Evolutionary conservation across 2,113 vertebrate species (phyloP).

Genomic region (Synodontis membranacea): DNA sequence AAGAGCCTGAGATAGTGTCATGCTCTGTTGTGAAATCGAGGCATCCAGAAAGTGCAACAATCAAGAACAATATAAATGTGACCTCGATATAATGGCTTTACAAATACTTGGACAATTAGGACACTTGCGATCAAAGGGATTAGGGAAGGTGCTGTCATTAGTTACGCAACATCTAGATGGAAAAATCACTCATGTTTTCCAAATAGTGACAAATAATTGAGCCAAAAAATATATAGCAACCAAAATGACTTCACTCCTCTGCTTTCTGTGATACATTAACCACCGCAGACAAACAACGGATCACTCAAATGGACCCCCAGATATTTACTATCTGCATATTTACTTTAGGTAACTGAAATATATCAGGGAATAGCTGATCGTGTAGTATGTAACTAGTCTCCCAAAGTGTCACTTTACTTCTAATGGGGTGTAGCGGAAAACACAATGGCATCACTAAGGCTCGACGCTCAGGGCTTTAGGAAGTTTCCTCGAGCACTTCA

Average conservation of each 20-base stretch:
- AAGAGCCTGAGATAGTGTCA: neutral
- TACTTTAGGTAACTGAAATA: neutral
- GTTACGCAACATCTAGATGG: neutral
- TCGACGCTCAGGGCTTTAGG: conserved; percentile 56
- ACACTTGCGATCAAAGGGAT: neutral
- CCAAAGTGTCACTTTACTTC: neutral
- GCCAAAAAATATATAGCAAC: neutral
- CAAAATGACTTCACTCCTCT: neutral
- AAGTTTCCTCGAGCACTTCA: conserved; percentile 75
- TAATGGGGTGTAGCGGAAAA: conserved; percentile 7
- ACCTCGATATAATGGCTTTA: conserved; percentile 3
- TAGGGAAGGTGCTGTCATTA: neutral
- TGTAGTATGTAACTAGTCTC: neutral
- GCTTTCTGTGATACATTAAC: neutral
- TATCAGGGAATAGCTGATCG: neutral
- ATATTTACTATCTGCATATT: neutral
- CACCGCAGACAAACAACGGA: neutral
- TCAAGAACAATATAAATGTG: neutral
- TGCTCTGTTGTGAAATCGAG: neutral
- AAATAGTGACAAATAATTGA: neutral
- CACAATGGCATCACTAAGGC: neutral
- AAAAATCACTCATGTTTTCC: neutral
- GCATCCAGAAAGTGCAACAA: neutral
- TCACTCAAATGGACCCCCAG: neutral
- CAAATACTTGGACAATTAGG: neutral